Base-by-base conservation (phyloP, 2,797 vertebrate species). In the Alfaro cultratus region DNA sequence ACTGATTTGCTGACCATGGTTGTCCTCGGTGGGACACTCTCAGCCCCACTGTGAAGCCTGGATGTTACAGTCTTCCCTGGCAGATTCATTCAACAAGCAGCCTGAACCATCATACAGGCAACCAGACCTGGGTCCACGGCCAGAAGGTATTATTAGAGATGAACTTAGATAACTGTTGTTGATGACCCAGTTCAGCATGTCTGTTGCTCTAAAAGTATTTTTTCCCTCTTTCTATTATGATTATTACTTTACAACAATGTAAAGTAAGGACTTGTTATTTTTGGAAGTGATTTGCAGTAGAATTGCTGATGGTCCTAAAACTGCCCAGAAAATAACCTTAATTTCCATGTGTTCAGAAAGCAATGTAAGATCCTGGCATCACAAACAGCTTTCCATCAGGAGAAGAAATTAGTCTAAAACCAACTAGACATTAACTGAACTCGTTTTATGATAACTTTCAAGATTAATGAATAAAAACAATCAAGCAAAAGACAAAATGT, bases 1-100 rank as follows among this genome's bases (percentile, higher is more conserved):
- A 95, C 94, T 94, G 91, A 96, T 95, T 95, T 93, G 85, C 89
- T 91, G 85, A 92, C 92, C 81, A 46, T 78, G 81, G 87, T 87
- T 86, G 88, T 92, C 90, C 87, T 94, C 85, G 13, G 91, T 88
- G 85, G 86, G 89, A 86, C 88, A 92, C 84, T 87, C 81, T 81
- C 84, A 92, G 83, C 82, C 86, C 88, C 29, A 67, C 73, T 80
- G 87, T 53, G 4, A 75, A 83, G 83, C 83, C 83, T 86, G 84
- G 87, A 84, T 82, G 76, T 76, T 74, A 85, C 81, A 88, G 87
- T 77, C 73, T 82, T 81, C 85, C 82, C 83, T 87, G 83, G 88
- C 86, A 90, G 81, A 83, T 81, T 91, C 91, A 95, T 95, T 94
- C 91, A 95, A 95, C 93, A 95, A 88, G 78, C 89, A 88, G 85